A percentile compares a stretch with the other conserved stretches of the same genome.
These are phyloP conservation scores for Agelastica alni DNA, from an alignment of 2,888 invertebrate species.

Conservation along the genomic window DNA sequence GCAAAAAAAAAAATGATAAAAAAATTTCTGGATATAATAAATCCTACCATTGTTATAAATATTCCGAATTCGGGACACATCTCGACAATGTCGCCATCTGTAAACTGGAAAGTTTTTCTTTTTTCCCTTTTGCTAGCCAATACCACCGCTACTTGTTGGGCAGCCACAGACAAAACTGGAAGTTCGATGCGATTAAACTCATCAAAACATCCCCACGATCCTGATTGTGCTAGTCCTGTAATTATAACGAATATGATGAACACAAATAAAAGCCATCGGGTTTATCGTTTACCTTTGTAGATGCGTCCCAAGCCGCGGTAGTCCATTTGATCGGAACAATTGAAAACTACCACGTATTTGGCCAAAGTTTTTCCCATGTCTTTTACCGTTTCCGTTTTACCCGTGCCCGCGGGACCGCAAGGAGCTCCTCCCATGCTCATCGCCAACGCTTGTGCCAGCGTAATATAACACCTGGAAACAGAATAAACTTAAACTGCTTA, in stretches of 20 bases:
- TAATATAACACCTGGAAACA: conserved; percentile 91
- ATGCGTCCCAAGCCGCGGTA: conserved; percentile 94
- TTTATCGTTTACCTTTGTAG: conserved; percentile 77
- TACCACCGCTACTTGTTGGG: conserved; percentile 95
- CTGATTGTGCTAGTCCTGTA: conserved; percentile 85
- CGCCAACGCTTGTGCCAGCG: conserved; percentile 90
- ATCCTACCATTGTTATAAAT: conserved; percentile 90
- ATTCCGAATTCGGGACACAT: conserved; percentile 97
- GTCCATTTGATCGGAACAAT: conserved; percentile 99
- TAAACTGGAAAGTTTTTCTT: conserved; percentile 87
- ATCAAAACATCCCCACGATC: conserved; percentile 98
- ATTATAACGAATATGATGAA: too few relatives aligned
- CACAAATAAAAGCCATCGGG: too few relatives aligned
- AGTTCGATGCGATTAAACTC: conserved; percentile 96
- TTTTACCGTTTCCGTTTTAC: conserved; percentile 97
- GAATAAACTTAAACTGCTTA: too few relatives aligned
- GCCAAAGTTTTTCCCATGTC: conserved; percentile 98
- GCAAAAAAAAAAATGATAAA: too few relatives aligned
- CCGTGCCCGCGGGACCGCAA: conserved; percentile 97
- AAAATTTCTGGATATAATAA: too few relatives aligned
- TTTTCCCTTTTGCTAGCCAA: conserved; percentile 92
- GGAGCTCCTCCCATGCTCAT: conserved; percentile 97
- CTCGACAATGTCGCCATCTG: conserved; percentile 90
- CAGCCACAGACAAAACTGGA: conserved; percentile 92
- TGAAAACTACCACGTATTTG: conserved; percentile 96